Evolutionary conservation across 2,113 vertebrate species (phyloP).

Genomic region (Aldabrachelys gigantea): DNA sequence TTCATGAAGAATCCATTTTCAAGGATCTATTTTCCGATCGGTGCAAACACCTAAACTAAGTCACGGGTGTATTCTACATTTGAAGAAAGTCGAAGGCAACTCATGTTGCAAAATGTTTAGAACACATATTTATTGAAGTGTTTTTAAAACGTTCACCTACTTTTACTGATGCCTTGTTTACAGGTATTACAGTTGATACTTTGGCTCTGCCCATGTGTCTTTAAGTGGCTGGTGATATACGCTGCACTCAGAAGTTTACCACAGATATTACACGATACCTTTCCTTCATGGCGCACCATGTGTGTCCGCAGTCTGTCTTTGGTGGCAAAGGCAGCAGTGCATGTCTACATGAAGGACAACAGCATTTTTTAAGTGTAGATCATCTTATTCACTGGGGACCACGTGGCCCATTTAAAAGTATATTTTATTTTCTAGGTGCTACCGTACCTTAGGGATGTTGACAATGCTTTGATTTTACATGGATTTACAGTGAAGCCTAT

Average conservation of each 20-base stretch:
- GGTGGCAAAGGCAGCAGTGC: slow-evolving; percentile 98
- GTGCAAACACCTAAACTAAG: neutral
- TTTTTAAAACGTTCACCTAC: slow-evolving; percentile 75
- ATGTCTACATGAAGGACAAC: slow-evolving; percentile 86
- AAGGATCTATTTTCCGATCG: neutral
- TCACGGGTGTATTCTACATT: neutral
- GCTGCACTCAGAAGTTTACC: slow-evolving; percentile 98
- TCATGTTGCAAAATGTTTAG: neutral
- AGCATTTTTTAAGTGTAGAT: slow-evolving; percentile 77
- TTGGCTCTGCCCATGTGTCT: slow-evolving; percentile 96
- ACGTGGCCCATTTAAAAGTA: slow-evolving; percentile 48
- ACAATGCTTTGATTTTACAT: neutral
- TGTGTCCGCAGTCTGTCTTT: slow-evolving; percentile 98
- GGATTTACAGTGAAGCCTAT: neutral
- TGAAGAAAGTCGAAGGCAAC: slow-evolving; percentile 24
- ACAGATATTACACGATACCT: slow-evolving; percentile 98
- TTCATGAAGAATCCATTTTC: neutral
- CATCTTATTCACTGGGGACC: slow-evolving; percentile 39
- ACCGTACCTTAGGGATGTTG: neutral
- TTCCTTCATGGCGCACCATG: slow-evolving; percentile 98
- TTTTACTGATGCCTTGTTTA: slow-evolving; percentile 94
- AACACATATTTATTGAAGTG: slow-evolving; percentile 47
- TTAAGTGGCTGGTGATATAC: slow-evolving; percentile 99
- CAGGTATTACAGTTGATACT: slow-evolving; percentile 94
- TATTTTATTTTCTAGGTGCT: slow-evolving; percentile 14